Base-by-base conservation (phyloP, 37 sponge, comb jelly and placozoan species). In the Aphrocallistes beatrix region DNA sequence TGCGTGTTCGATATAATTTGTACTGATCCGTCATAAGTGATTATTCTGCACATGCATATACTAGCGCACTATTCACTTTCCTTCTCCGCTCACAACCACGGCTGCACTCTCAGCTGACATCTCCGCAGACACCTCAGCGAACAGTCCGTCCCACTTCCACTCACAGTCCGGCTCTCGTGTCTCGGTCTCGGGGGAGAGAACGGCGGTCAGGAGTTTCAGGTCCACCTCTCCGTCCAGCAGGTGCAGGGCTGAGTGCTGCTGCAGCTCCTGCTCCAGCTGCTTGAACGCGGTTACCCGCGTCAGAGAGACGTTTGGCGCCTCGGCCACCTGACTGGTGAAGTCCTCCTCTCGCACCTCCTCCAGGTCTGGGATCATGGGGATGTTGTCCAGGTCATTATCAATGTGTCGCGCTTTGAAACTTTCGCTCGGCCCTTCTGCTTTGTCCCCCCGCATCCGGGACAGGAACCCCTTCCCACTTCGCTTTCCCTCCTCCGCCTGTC, bases 321-420 rank as follows among this genome's bases (percentile, higher is more conserved):
- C 89, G 1, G 93, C 90, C 23, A 93, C 82, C 39, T 90, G 86
- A 0, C 87, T 38, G 23, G 82, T 17, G 21, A 90, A 50, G 32
- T 88, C 89, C 75, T 90, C 93, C 84, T 90, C 90, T 36, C 83
- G 39, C 49, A 93, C 40, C n/a, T 88, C 93, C 51, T 90, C 90
- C 23, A 93, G 51, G 69, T 93, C 93, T 37, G 93, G 93, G 37
- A 93, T 90, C 1, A 87, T 69, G 17, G 87, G 88, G 16, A 90
- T 38, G 32, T 86, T 60, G 34, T 60, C 75, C 75, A 60, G 75
- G 34, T 60, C 75, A 13, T 60, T 60, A 30, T 60, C 75, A 32
- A 60, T 60, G 34, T 30, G 75, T 13, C 75, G 25, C 8, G 75
- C 21, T 60, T 60, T 60, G n/a, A 30, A 3, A 6, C 10, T 13